Evolutionary conservation across 2,797 vertebrate species (phyloP).

Genomic region (Pangasius mekongensis): DNA sequence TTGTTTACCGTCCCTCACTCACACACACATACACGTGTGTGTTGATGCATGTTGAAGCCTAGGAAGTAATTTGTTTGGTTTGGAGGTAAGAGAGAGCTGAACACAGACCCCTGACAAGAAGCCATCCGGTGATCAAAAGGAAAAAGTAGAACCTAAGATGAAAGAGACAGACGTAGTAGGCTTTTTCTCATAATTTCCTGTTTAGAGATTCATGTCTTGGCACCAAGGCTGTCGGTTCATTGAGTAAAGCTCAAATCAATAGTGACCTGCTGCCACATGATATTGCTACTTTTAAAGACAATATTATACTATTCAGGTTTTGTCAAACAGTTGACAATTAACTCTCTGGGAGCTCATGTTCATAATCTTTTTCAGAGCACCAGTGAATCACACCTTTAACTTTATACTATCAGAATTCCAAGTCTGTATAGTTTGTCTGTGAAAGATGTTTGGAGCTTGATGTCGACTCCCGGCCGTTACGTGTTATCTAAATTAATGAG

Average conservation of each 20-base stretch:
- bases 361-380: slow-evolving; percentile 20
- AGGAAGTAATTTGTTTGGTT: slow-evolving; percentile 72
- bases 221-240: slow-evolving; percentile 26
- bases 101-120: slow-evolving; percentile 62
- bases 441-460: background rate
- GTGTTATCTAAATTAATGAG: background rate
- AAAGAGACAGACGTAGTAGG: slow-evolving; percentile 46
- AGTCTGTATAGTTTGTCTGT: background rate
- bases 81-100: slow-evolving; percentile 71
- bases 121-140: slow-evolving; percentile 61
- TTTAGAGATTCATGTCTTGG: slow-evolving; percentile 20
- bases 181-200: slow-evolving; percentile 13
- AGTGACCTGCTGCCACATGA: slow-evolving; percentile 29
- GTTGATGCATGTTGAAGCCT: slow-evolving; percentile 50
- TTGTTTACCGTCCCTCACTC: slow-evolving; percentile 72
- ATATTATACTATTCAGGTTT: slow-evolving; percentile 47
- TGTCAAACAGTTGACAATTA: slow-evolving; percentile 35
- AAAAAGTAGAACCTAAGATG: slow-evolving; percentile 14
- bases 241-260: slow-evolving; percentile 64
- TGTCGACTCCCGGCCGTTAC: background rate
- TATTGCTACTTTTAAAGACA: slow-evolving; percentile 53
- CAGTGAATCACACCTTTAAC: slow-evolving; percentile 34
- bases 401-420: background rate
- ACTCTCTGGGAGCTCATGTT: slow-evolving; percentile 27
- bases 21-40: slow-evolving; percentile 22